phyloP scores from a whole-genome alignment of 1,140 invertebrate genomes.

The Cydia fagiglandana region DNA sequence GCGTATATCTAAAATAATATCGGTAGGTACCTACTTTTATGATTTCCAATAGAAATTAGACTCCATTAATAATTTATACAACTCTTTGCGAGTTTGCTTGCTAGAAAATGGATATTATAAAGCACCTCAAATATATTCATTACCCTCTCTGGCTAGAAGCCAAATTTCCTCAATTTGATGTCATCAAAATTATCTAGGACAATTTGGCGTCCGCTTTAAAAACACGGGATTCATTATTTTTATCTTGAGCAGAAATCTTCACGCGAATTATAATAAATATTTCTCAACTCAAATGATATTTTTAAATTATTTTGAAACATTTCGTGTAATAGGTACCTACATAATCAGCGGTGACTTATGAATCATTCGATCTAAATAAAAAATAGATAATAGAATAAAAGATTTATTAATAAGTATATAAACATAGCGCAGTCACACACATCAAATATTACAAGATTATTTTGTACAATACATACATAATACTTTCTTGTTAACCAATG shows the following conservation, averaged over 20 bases:
- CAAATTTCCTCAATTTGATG: constrained; percentile 68
- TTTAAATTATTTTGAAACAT: constrained; percentile 38
- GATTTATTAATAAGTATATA: constrained; percentile 77
- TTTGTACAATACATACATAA: constrained; percentile 73
- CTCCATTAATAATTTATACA: constrained; percentile 24
- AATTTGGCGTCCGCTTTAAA: constrained; percentile 72
- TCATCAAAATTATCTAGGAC: constrained; percentile 76
- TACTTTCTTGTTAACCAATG: constrained; percentile 57
- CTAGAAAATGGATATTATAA: constrained; percentile 16
- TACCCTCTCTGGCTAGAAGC: constrained; percentile 60
- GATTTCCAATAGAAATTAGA: not conserved
- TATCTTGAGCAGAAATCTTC: constrained; percentile 54
- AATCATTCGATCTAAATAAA: constrained; percentile 33
- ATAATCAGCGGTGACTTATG: not conserved
- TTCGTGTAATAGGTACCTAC: not conserved
- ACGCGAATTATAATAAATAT: constrained; percentile 43
- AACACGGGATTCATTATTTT: constrained; percentile 69
- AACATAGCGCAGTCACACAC: constrained; percentile 73
- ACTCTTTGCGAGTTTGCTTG: not conserved
- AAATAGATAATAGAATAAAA: constrained; percentile 64
- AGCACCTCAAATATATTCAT: constrained; percentile 59
- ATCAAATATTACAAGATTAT: constrained; percentile 70
- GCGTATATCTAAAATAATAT: no score
- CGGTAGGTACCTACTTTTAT: not conserved
- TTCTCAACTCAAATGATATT: constrained; percentile 50